Evolutionary conservation across 2,888 invertebrate genomes (phyloP), one percentile per base, ranked within the genome.

Genomic region (Abrostola triplasia): DNA sequence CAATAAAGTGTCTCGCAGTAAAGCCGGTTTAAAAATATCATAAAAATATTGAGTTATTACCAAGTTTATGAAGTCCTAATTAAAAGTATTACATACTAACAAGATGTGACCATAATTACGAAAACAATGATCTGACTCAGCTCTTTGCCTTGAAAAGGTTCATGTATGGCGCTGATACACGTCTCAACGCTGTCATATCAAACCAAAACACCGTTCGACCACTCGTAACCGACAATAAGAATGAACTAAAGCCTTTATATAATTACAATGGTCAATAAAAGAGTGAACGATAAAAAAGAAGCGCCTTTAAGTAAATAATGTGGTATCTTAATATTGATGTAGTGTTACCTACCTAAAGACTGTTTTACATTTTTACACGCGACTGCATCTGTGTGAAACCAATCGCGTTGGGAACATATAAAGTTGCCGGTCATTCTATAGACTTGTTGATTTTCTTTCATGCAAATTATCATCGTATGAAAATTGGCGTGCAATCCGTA

Each of bases 91-190:
- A 59, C 7, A 56, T 35, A 44, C 36, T 59, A 48, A 55, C 13
- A 38, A 36, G 35, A 51, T 66, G 59, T 62, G 64, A 37, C 64
- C 64, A 66, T 59, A 74, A 62, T 59, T 65, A 52, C 54, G 60
- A 35, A 55, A 63, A 74, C 64, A 74, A 75, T 69, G 62, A 53
- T 42, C 44, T 64, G 62, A 77, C 60, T 63, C 59, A 70, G 64
- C 55, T 37, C 57, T 63, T 70, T 52, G 35, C 42, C 42, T 52
- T 42, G 12, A 13, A 57, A 67, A 62, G 50, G 54, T 52, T 13
- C 41, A n/a, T 5, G 53, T 38, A 10, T 40, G 36, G 38, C n/a
- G 54, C 41, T 9, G 35, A 62, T 44, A 44, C 42, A 38, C 57
- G 57, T 58, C 69, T 63, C 54, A 9, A 11, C 6, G 38, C 59